phyloP scores from a whole-genome alignment of 2,888 invertebrate species.

The Onchidella celtica region DNA sequence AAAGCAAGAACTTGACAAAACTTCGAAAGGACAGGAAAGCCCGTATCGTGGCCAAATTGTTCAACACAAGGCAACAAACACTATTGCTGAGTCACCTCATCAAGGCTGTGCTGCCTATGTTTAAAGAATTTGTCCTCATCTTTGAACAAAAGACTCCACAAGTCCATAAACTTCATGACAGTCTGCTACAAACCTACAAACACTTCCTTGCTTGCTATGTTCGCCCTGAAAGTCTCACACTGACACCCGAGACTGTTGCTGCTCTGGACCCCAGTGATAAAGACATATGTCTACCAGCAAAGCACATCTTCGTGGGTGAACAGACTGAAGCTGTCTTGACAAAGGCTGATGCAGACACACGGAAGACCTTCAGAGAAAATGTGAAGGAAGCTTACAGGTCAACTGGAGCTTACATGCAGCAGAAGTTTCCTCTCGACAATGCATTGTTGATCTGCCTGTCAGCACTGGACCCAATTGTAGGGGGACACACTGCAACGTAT shows the following conservation, averaged over 20 bases:
- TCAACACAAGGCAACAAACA: too few relatives aligned
- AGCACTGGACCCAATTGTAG: background rate
- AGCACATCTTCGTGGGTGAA: background rate
- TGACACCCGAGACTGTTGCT: background rate
- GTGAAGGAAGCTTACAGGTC: background rate
- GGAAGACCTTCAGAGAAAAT: background rate
- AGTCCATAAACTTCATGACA: too few relatives aligned
- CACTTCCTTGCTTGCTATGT: too few relatives aligned
- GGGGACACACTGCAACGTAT: background rate
- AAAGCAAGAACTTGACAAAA: too few relatives aligned
- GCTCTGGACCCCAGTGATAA: background rate
- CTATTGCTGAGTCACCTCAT: too few relatives aligned
- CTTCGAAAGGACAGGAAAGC: too few relatives aligned
- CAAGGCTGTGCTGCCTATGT: too few relatives aligned
- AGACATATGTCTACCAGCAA: background rate
- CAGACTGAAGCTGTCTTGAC: background rate
- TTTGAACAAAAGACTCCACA: too few relatives aligned
- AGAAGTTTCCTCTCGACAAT: background rate
- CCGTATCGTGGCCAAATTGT: too few relatives aligned
- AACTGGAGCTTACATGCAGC: background rate
- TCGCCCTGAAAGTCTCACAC: too few relatives aligned
- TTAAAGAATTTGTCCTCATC: too few relatives aligned
- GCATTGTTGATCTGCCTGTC: background rate
- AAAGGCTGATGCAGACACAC: background rate
- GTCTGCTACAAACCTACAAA: too few relatives aligned